A percentile compares a stretch with the other conserved stretches of the same genome.
These are phyloP conservation scores for Nasonia longicornis DNA, from an alignment of 1,140 invertebrate genomes.

Conservation along the genomic window DNA sequence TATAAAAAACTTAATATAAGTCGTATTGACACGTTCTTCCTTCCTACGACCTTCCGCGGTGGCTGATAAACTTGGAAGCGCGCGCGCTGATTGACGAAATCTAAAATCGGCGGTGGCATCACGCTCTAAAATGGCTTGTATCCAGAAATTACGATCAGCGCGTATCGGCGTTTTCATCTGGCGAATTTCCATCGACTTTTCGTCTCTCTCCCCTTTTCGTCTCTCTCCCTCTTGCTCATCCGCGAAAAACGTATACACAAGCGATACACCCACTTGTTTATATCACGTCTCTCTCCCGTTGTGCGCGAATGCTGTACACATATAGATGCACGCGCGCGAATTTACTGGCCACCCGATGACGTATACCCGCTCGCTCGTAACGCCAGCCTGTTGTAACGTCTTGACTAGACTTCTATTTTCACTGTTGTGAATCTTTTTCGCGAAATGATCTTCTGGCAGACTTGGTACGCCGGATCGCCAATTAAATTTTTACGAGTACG, in stretches of 20 bases:
- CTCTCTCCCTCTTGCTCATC: not conserved
- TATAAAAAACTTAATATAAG: constrained; percentile 15
- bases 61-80: constrained; percentile 57
- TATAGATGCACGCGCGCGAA: not conserved
- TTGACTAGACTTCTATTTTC: constrained; percentile 35
- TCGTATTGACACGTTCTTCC: constrained; percentile 2
- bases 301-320: not conserved
- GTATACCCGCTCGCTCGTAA: not conserved
- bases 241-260: constrained; percentile 44
- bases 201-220: no score
- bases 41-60: constrained; percentile 24
- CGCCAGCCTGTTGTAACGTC: not conserved
- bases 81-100: constrained; percentile 59
- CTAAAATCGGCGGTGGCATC: constrained; percentile 65
- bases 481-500: constrained; percentile 30
- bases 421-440: constrained; percentile 30
- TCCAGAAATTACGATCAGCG: constrained; percentile 62
- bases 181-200: constrained; percentile 52
- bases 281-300: constrained; percentile 18
- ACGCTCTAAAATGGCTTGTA: constrained; percentile 63
- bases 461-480: not conserved
- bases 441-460: constrained; percentile 6
- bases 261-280: constrained; percentile 59
- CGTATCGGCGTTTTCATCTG: constrained; percentile 61
- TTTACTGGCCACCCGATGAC: constrained; percentile 12